Conservation (phyloP, 2,797 vertebrate species). For the Leptodactylus fallax region DNA sequence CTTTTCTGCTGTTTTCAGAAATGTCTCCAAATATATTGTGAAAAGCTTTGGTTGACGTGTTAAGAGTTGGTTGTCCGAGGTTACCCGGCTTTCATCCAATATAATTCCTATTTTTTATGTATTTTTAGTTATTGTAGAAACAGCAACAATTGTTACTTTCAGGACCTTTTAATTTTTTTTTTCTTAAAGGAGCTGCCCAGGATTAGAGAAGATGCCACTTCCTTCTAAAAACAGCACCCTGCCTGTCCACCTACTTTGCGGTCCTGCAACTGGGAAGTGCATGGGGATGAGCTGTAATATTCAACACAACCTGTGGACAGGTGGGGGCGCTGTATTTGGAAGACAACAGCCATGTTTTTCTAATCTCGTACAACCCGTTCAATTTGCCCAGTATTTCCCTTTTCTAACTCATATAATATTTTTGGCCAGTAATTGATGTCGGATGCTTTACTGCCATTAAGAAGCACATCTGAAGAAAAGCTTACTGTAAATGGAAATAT, state of each 20-base stretch:
- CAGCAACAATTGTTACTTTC: not conserved
- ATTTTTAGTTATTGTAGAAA: not conserved
- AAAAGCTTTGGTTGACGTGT: not conserved
- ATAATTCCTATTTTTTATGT: not conserved
- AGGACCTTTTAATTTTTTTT: not conserved
- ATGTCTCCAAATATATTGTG: not conserved
- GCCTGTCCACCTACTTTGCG: no score
- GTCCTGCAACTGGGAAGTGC: no score
- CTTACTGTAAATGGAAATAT: conserved; percentile 74
- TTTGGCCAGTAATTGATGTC: conserved; percentile 57
- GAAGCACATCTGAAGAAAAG: conserved; percentile 53
- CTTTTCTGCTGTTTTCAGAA: not conserved
- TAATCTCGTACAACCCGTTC: not conserved
- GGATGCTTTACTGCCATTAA: conserved; percentile 20
- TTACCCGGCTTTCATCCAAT: not conserved
- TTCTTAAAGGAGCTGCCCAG: no score
- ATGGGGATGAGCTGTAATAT: no score
- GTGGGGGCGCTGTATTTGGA: no score
- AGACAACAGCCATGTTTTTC: no score
- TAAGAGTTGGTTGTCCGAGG: not conserved
- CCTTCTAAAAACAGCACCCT: no score
- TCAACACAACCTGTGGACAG: no score
- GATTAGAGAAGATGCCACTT: no score
- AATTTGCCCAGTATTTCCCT: not conserved
- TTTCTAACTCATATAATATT: not conserved